Conservation (phyloP, 2,888 invertebrate genomes). For the Sympetrum striolatum region DNA sequence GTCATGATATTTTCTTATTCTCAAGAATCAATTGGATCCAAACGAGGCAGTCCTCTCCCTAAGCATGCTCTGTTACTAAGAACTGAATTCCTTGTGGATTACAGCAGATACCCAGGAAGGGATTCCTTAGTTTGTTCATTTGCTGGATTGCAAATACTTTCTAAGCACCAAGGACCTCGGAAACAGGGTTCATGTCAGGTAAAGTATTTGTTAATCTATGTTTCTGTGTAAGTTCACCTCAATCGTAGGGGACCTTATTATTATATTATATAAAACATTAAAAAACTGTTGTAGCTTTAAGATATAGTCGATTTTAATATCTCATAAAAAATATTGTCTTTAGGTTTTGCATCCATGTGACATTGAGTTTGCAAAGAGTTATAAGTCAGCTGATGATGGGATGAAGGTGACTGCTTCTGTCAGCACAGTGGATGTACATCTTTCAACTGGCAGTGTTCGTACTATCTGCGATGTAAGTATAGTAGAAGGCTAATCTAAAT, state of each 20-base stretch:
- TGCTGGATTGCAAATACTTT: conserved; percentile 69
- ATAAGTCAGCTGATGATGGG: conserved; percentile 71
- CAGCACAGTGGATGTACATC: conserved; percentile 73
- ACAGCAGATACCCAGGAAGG: conserved; percentile 69
- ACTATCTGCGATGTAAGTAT: conserved; percentile 67
- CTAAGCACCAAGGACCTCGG: conserved; percentile 60
- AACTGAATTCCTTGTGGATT: conserved; percentile 73
- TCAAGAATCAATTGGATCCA: conserved; percentile 48
- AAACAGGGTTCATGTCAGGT: conserved; percentile 48
- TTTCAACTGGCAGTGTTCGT: conserved; percentile 76
- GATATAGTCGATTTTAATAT: too few relatives aligned
- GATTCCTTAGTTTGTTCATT: conserved; percentile 70
- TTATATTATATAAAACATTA: too few relatives aligned
- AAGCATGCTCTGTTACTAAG: conserved; percentile 72
- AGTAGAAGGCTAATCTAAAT: background rate
- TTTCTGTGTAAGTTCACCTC: too few relatives aligned
- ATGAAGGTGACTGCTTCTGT: conserved; percentile 70
- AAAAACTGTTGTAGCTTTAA: too few relatives aligned
- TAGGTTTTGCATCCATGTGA: conserved; percentile 73
- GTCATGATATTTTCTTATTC: conserved; percentile 72
- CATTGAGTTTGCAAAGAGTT: conserved; percentile 70
- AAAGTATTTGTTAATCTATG: background rate
- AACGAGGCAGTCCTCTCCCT: conserved; percentile 48
- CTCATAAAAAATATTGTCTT: background rate
- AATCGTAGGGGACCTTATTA: too few relatives aligned